A percentile compares a stretch with the other conserved stretches of the same genome.
Evolutionary conservation across 1,140 invertebrate genomes (phyloP).

Genomic region (Zophobas atratus): DNA sequence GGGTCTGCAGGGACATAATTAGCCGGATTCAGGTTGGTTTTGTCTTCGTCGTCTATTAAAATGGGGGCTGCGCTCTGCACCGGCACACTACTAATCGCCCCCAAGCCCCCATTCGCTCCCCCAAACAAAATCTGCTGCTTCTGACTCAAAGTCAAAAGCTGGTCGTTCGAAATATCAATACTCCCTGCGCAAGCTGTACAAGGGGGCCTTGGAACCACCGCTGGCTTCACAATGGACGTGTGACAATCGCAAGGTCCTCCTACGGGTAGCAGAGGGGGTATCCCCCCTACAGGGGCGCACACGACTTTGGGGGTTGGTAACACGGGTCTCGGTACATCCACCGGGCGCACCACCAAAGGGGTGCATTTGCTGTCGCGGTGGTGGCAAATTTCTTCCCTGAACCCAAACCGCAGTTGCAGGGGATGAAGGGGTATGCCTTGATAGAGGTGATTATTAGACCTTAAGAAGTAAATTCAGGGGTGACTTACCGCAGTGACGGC

Average conservation of each 20-base stretch:
- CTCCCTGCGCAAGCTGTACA: constrained; percentile 41
- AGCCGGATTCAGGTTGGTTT: constrained; percentile 24
- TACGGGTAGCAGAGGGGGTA: constrained; percentile 52
- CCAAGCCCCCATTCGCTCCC: constrained; percentile 12
- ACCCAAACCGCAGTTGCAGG: constrained; percentile 40
- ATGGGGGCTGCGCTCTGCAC: not conserved
- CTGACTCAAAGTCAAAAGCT: constrained; percentile 19
- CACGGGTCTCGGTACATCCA: constrained; percentile 49
- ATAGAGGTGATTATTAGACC: not conserved
- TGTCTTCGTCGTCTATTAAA: not conserved
- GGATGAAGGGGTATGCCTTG: constrained; percentile 7
- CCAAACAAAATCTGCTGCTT: constrained; percentile 7
- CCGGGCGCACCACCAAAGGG: constrained; percentile 55
- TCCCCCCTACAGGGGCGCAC: constrained; percentile 45
- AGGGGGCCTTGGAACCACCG: constrained; percentile 56
- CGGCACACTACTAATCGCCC: not conserved
- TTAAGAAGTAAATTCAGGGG: not conserved
- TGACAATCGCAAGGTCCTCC: constrained; percentile 59
- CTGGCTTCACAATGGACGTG: constrained; percentile 57
- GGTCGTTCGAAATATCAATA: constrained; percentile 17
- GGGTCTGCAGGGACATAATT: constrained; percentile 55
- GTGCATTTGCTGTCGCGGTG: constrained; percentile 18
- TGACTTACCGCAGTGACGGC: not conserved
- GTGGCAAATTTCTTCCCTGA: constrained; percentile 37
- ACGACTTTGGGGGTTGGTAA: constrained; percentile 51